These are phyloP conservation scores for Protonemura montana DNA, from an alignment of 2,888 invertebrate genomes.

Conservation along the genomic window DNA sequence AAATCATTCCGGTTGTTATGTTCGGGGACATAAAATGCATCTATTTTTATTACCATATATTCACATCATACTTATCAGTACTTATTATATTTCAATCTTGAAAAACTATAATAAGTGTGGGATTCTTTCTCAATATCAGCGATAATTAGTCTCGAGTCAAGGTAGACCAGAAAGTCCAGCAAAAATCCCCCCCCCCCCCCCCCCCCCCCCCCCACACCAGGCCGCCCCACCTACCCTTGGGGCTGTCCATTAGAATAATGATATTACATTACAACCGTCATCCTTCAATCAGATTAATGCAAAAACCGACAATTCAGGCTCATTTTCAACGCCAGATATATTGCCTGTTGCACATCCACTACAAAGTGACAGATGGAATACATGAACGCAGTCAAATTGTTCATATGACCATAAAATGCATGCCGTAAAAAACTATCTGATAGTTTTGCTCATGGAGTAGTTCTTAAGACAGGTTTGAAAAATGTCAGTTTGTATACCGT, in stretches of 20 bases:
- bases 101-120: neutral
- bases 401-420: neutral
- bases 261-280: neutral
- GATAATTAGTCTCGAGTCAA: neutral
- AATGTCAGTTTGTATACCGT: neutral
- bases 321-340: neutral
- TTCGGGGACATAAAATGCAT: neutral
- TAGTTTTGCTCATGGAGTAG: neutral
- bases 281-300: neutral
- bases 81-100: neutral
- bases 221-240: neutral
- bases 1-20: neutral
- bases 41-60: neutral
- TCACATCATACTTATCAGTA: neutral
- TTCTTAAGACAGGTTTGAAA: neutral
- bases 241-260: neutral
- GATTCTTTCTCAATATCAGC: neutral
- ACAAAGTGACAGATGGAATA: neutral
- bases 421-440: neutral
- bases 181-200: neutral
- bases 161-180: neutral
- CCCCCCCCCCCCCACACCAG: too few relatives aligned
- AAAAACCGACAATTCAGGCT: neutral
- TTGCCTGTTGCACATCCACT: neutral
- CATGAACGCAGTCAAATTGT: neutral